Evolutionary conservation across 2,888 invertebrate genomes (phyloP).

Genomic region (Xestia sexstrigata): DNA sequence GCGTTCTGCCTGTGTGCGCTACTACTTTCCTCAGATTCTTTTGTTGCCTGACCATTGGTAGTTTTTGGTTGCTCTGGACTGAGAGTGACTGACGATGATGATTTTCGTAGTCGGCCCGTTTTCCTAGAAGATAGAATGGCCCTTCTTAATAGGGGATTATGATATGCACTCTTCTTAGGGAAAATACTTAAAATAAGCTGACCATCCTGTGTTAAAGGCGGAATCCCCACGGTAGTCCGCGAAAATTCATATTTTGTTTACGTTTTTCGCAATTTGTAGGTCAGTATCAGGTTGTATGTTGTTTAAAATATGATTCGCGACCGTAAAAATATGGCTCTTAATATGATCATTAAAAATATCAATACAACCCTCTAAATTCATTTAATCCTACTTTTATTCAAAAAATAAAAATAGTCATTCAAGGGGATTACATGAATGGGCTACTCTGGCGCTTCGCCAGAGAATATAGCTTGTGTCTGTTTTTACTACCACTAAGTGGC

Average conservation of each 20-base stretch:
- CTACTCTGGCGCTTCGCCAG: not conserved
- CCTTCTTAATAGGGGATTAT: not conserved
- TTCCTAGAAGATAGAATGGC: slow-evolving; percentile 34
- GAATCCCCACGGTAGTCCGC: not conserved
- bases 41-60: slow-evolving; percentile 13
- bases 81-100: slow-evolving; percentile 31
- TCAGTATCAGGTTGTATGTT: not conserved
- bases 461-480: no score
- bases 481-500: no score
- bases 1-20: slow-evolving; percentile 10
- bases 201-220: not conserved
- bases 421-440: not conserved
- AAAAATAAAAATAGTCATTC: no score
- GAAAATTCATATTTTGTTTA: not conserved
- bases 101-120: slow-evolving; percentile 59
- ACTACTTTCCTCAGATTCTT: slow-evolving; percentile 27
- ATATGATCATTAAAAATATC: no score
- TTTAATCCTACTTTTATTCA: no score
- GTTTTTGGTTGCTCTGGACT: slow-evolving; percentile 53
- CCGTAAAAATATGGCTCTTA: no score
- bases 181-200: not conserved
- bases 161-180: not conserved
- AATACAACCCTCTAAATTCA: no score
- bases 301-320: not conserved
- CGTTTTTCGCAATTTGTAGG: not conserved